Conservation (phyloP, 37 sponge, comb jelly and placozoan genomes). For the Diacarnus erythraeanus region DNA sequence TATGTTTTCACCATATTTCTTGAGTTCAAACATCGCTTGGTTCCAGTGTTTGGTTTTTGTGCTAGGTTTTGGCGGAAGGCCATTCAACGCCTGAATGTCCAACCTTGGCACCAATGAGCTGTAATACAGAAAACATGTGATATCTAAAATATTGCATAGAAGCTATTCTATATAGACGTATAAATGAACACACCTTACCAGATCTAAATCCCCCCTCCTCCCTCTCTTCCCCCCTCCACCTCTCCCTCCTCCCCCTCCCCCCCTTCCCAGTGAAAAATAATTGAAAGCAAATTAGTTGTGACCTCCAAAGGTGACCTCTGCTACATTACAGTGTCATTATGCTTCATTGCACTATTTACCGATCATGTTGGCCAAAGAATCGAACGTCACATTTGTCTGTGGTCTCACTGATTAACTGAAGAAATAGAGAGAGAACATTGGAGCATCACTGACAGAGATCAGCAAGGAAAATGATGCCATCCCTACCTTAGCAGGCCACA, state of each 20-base stretch:
- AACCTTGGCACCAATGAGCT: slow-evolving; percentile 64
- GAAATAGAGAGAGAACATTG: neutral
- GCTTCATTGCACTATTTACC: slow-evolving; percentile 13
- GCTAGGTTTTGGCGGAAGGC: slow-evolving; percentile 66
- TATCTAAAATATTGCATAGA: too few relatives aligned
- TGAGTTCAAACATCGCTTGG: slow-evolving; percentile 70
- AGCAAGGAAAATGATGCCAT: neutral
- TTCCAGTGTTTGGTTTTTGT: slow-evolving; percentile 79
- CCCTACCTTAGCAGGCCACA: slow-evolving; percentile 94
- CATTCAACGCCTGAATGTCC: slow-evolving; percentile 54
- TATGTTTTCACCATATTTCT: slow-evolving; percentile 73
- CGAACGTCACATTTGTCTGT: slow-evolving; percentile 89
- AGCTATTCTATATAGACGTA: too few relatives aligned
- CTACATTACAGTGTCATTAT: neutral
- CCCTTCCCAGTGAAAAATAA: too few relatives aligned
- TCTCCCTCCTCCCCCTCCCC: too few relatives aligned
- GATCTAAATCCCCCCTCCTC: too few relatives aligned
- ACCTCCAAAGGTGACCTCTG: neutral
- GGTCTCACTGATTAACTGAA: slow-evolving; percentile 71
- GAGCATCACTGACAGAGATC: neutral
- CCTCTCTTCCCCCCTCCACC: too few relatives aligned
- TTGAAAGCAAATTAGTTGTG: too few relatives aligned
- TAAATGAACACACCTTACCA: too few relatives aligned
- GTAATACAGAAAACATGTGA: neutral
- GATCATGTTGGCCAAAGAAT: slow-evolving; percentile 94